Conservation (phyloP, 2,888 invertebrate species). For the Carpatolechia fugitivella region DNA sequence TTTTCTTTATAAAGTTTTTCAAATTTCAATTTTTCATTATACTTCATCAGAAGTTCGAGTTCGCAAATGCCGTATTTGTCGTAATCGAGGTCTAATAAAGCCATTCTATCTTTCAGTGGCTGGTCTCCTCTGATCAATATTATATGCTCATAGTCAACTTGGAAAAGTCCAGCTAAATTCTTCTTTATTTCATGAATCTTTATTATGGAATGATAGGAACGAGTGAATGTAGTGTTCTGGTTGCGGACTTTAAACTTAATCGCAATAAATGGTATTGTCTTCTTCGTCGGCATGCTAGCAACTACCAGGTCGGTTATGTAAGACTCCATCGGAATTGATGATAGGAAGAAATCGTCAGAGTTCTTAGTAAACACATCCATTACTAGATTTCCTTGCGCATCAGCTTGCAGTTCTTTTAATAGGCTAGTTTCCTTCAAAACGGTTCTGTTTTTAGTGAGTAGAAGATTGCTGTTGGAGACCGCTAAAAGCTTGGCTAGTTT, state of each 20-base stretch:
- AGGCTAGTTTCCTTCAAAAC: slow-evolving; percentile 62
- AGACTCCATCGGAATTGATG: slow-evolving; percentile 63
- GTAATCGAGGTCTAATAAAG: slow-evolving; percentile 65
- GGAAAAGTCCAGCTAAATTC: slow-evolving; percentile 79
- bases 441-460: slow-evolving; percentile 63
- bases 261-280: slow-evolving; percentile 64
- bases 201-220: slow-evolving; percentile 73
- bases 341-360: slow-evolving; percentile 59
- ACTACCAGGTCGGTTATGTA: slow-evolving; percentile 65
- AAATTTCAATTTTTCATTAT: slow-evolving; percentile 58
- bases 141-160: slow-evolving; percentile 70
- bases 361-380: slow-evolving; percentile 71
- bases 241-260: slow-evolving; percentile 66
- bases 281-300: slow-evolving; percentile 61
- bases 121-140: slow-evolving; percentile 68
- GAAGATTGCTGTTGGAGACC: slow-evolving; percentile 56
- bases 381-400: slow-evolving; percentile 56
- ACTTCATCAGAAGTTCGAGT: slow-evolving; percentile 63
- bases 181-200: slow-evolving; percentile 80
- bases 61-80: slow-evolving; percentile 72
- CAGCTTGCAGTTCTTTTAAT: slow-evolving; percentile 60
- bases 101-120: slow-evolving; percentile 62
- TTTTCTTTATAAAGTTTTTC: slow-evolving; percentile 67
- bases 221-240: slow-evolving; percentile 68
- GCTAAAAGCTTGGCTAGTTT: slow-evolving; percentile 65